These are phyloP conservation scores for Microplitis deprimator DNA, from an alignment of 2,888 invertebrate species.

Conservation along the genomic window DNA sequence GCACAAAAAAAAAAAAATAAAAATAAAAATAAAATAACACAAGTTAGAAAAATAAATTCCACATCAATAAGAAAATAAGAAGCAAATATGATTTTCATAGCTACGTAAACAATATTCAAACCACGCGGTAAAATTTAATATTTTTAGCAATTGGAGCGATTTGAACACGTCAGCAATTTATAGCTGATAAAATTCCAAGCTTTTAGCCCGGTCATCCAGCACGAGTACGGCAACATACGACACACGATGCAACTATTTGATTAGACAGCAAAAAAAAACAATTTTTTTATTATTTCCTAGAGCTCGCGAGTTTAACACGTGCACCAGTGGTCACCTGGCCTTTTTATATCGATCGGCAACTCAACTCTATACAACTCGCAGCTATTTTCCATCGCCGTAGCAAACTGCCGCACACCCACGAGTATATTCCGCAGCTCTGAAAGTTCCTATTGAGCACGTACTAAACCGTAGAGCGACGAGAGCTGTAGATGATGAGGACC, in stretches of 20 bases:
- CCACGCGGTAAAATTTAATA: background rate
- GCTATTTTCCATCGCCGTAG: slow-evolving; percentile 3
- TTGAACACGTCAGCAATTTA: background rate
- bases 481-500: background rate
- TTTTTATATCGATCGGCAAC: slow-evolving; percentile 56
- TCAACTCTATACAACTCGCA: background rate
- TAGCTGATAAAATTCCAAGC: background rate
- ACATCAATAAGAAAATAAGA: background rate
- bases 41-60: background rate
- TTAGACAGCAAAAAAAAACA: slow-evolving; percentile 11
- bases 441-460: slow-evolving; percentile 1
- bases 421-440: background rate
- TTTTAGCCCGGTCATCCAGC: slow-evolving; percentile 3
- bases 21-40: background rate
- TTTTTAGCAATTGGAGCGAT: slow-evolving; percentile 4
- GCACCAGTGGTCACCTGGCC: slow-evolving; percentile 53
- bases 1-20: background rate
- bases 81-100: background rate
- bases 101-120: background rate
- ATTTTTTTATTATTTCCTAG: background rate
- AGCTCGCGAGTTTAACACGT: slow-evolving; percentile 35
- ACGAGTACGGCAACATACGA: no score
- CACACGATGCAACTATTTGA: background rate
- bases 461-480: background rate
- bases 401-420: background rate